These are phyloP conservation scores for Plecotus auritus DNA, from an alignment of 2,113 vertebrate species.

Conservation along the genomic window DNA sequence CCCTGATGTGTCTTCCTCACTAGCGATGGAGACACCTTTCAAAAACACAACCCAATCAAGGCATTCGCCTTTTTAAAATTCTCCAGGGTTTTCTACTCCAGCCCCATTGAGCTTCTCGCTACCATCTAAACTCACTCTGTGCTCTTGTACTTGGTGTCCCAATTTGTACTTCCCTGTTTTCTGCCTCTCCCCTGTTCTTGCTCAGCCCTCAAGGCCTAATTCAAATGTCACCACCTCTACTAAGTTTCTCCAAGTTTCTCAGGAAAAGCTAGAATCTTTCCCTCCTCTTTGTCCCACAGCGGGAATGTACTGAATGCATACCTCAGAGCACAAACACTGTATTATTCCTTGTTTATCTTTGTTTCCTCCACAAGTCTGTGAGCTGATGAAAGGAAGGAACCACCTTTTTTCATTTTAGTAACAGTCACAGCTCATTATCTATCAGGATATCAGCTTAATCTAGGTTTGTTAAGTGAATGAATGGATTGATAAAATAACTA, in stretches of 20 bases:
- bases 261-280: neutral
- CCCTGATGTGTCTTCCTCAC: neutral
- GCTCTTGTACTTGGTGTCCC: neutral
- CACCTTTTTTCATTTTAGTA: neutral
- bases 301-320: neutral
- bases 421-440: neutral
- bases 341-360: neutral
- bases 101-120: neutral
- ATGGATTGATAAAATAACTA: neutral
- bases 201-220: neutral
- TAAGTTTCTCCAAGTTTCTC: neutral
- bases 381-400: neutral
- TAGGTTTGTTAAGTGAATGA: neutral
- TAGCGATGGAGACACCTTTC: neutral
- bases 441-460: neutral
- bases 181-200: neutral
- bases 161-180: neutral
- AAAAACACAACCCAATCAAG: neutral
- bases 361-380: neutral
- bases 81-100: neutral
- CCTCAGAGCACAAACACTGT: neutral
- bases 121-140: neutral
- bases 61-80: neutral
- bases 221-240: neutral
- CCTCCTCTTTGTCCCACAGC: neutral